phyloP scores from a whole-genome alignment of 2,113 vertebrate genomes.

The Pelecanus crispus region DNA sequence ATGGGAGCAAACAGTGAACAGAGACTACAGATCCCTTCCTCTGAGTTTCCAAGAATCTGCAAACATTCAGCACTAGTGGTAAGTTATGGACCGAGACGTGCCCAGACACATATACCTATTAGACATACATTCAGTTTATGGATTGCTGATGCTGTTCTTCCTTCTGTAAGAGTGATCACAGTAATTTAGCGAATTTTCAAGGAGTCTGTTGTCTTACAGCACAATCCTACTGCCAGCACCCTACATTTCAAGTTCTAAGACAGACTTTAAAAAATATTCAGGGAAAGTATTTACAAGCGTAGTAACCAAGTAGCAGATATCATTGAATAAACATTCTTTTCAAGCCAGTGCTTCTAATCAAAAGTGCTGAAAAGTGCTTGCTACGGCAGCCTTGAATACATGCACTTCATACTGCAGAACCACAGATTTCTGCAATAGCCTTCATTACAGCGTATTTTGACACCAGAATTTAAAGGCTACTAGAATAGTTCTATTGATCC shows the following conservation, averaged over 20 bases:
- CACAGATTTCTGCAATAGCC: neutral
- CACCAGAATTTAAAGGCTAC: neutral
- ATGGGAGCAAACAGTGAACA: neutral
- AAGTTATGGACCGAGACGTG: neutral
- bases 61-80: neutral
- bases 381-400: neutral
- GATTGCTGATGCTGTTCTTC: neutral
- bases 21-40: neutral
- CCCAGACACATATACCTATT: neutral
- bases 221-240: neutral
- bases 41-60: neutral
- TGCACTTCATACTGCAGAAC: neutral
- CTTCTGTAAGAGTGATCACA: neutral
- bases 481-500: neutral
- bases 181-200: neutral
- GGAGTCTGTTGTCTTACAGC: neutral
- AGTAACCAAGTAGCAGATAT: neutral
- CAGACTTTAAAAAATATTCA: neutral
- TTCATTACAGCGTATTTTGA: neutral
- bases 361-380: neutral
- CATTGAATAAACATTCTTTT: neutral
- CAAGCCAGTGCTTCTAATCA: neutral
- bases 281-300: neutral
- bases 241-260: neutral
- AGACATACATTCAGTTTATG: neutral